Evolutionary conservation across 53 echinoderm and acorn worm species (phyloP).

Genomic region (Actinopyga echinites): DNA sequence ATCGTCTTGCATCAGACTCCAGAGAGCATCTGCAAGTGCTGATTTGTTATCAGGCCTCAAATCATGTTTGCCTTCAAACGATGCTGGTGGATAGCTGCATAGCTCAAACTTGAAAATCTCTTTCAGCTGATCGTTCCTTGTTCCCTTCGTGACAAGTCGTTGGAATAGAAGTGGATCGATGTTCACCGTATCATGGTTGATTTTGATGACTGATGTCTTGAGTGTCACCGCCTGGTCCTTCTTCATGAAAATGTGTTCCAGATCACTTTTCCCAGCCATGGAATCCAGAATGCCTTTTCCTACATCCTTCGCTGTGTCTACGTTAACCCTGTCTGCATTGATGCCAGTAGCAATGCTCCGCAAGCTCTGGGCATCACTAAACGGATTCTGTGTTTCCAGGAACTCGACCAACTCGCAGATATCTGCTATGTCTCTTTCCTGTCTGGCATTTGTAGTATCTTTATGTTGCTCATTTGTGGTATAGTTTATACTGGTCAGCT

Average conservation of each 20-base stretch:
- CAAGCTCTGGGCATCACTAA: too few species aligned
- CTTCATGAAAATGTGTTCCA: too few species aligned
- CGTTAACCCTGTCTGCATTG: too few species aligned
- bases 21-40: neutral
- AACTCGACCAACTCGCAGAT: neutral
- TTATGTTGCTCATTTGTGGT: constrained; percentile 2
- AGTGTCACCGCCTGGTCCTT: constrained; percentile 42
- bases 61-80: neutral
- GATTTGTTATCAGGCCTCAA: neutral
- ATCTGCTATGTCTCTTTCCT: constrained; percentile 23
- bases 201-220: neutral
- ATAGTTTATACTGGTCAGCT: neutral
- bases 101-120: constrained; percentile 9
- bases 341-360: neutral
- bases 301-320: constrained; percentile 31
- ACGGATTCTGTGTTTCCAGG: constrained; percentile 1
- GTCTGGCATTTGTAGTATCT: too few species aligned
- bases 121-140: neutral
- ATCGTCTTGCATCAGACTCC: too few species aligned
- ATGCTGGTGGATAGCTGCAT: too few species aligned
- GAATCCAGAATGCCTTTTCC: constrained; percentile 37
- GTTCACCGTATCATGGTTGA: neutral
- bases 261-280: constrained; percentile 23
- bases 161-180: neutral
- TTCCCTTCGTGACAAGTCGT: neutral